Conservation (phyloP, 1,140 invertebrate species). For the Paracyclopina nana region DNA sequence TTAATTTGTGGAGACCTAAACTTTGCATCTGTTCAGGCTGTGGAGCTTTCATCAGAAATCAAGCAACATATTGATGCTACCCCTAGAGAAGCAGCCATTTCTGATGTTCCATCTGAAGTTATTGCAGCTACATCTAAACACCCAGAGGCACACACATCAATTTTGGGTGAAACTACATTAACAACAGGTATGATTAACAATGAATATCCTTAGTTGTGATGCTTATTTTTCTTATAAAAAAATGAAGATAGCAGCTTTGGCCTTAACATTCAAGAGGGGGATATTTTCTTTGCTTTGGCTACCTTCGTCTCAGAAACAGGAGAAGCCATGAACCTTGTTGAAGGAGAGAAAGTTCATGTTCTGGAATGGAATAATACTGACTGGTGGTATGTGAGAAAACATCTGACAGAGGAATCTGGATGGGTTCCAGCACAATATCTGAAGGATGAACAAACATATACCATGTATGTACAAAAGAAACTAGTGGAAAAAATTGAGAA, state of each 20-base stretch:
- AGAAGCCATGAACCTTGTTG: constrained; percentile 64
- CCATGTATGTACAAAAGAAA: constrained; percentile 60
- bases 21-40: not conserved
- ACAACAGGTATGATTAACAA: too few species aligned
- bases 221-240: too few species aligned
- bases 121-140: too few species aligned
- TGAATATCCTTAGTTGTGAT: too few species aligned
- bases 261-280: constrained; percentile 43
- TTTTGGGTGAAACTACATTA: too few species aligned
- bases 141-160: too few species aligned
- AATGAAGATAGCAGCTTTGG: too few species aligned
- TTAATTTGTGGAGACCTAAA: too few species aligned
- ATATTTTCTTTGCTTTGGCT: constrained; percentile 57
- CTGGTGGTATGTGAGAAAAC: constrained; percentile 66
- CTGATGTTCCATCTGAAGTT: not conserved
- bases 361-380: constrained; percentile 27
- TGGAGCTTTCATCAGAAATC: constrained; percentile 9
- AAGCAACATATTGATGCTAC: not conserved
- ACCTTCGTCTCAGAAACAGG: constrained; percentile 68
- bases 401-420: constrained; percentile 68
- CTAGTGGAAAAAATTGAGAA: constrained; percentile 75
- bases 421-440: constrained; percentile 77
- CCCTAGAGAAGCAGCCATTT: not conserved
- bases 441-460: constrained; percentile 56
- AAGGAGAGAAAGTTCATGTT: constrained; percentile 69